Conservation (phyloP, 2,888 invertebrate species). For the Pristionchus maxplancki region DNA sequence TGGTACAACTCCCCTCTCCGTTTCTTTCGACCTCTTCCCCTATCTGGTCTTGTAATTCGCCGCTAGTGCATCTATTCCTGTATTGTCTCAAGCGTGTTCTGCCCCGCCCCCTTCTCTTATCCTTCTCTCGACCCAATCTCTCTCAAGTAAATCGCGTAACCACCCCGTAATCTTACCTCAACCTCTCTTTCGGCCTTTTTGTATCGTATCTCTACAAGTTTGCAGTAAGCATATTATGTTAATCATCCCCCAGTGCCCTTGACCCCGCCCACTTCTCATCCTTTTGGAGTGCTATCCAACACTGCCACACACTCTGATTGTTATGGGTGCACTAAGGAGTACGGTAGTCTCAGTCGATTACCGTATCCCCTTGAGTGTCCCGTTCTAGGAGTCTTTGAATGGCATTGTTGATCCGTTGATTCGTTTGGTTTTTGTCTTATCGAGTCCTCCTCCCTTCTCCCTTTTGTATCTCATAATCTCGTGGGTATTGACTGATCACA, state of each 20-base stretch:
- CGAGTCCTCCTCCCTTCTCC: not conserved
- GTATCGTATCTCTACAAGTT: slow-evolving; percentile 39
- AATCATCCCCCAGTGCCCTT: not conserved
- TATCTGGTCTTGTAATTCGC: slow-evolving; percentile 41
- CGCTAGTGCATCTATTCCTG: slow-evolving; percentile 36
- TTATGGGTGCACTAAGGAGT: not conserved
- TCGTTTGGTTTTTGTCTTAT: slow-evolving; percentile 34
- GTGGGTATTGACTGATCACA: slow-evolving; percentile 35
- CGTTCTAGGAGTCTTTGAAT: slow-evolving; percentile 40
- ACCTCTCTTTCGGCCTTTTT: slow-evolving; percentile 26
- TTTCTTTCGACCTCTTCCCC: slow-evolving; percentile 31
- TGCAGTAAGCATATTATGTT: not conserved
- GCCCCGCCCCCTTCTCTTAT: not conserved
- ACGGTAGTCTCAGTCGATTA: not conserved
- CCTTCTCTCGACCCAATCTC: slow-evolving; percentile 14
- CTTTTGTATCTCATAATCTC: slow-evolving; percentile 3
- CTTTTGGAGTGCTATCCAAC: slow-evolving; percentile 34
- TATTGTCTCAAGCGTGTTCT: not conserved
- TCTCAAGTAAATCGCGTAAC: slow-evolving; percentile 25
- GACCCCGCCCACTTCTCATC: not conserved
- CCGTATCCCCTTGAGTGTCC: not conserved
- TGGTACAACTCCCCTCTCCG: slow-evolving; percentile 6
- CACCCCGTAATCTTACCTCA: slow-evolving; percentile 39
- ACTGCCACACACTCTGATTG: slow-evolving; percentile 39
- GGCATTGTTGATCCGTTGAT: slow-evolving; percentile 42